phyloP scores from a whole-genome alignment of 2,113 vertebrate genomes.

The Cavia aperea region DNA sequence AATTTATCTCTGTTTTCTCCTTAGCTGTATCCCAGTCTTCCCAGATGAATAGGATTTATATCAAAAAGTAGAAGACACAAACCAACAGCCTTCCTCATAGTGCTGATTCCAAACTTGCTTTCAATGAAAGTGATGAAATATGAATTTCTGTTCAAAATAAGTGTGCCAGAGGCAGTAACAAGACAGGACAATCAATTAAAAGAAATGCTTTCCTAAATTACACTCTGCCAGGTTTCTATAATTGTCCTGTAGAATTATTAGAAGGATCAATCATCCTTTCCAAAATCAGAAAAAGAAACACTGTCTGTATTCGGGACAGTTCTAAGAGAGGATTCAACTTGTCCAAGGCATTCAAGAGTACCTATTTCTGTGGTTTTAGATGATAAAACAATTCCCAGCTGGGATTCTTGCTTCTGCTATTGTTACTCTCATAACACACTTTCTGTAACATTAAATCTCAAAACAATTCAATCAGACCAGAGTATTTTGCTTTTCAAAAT shows the following conservation, averaged over 20 bases:
- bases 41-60: not conserved
- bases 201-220: not conserved
- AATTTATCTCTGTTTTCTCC: not conserved
- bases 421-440: not conserved
- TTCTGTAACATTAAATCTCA: not conserved
- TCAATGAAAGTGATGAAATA: conserved; percentile 1
- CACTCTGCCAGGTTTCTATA: not conserved
- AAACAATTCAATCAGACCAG: not conserved
- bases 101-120: not conserved
- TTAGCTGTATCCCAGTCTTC: not conserved
- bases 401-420: not conserved
- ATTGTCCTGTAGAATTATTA: not conserved
- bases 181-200: not conserved
- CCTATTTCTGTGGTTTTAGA: not conserved
- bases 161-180: not conserved
- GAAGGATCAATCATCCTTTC: not conserved
- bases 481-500: not conserved
- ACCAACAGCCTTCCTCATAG: not conserved
- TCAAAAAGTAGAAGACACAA: not conserved
- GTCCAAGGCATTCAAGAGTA: not conserved
- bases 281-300: not conserved
- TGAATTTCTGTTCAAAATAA: not conserved
- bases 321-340: not conserved
- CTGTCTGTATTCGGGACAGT: not conserved
- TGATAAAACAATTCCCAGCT: not conserved